Evolutionary conservation across 2,113 vertebrate genomes (phyloP).

Genomic region (Lepus americanus): DNA sequence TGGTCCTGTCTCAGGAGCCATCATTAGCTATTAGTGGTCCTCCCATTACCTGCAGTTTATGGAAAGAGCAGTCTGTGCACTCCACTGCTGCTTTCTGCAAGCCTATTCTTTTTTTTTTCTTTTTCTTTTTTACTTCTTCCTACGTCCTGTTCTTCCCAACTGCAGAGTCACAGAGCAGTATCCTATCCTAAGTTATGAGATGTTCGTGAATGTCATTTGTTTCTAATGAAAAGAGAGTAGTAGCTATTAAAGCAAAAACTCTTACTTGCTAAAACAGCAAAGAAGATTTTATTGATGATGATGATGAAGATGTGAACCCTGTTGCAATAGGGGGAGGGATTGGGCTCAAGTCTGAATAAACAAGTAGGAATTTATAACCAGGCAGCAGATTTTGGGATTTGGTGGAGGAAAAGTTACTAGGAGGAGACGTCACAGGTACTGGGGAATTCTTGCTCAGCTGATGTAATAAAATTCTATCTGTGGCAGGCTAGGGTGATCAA

Average conservation of each 20-base stretch:
- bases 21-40: not conserved
- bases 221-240: not conserved
- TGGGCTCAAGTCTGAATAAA: not conserved
- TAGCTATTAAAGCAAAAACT: not conserved
- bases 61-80: rapidly evolving
- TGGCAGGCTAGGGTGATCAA: not conserved
- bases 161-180: not conserved
- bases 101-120: not conserved
- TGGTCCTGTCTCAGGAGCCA: not conserved
- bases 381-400: too few species aligned
- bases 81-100: not conserved
- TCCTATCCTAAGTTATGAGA: not conserved
- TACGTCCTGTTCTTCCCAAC: not conserved
- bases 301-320: not conserved
- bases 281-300: not conserved
- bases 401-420: not conserved
- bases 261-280: not conserved
- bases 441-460: not conserved
- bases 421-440: not conserved
- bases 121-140: not conserved
- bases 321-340: not conserved
- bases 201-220: not conserved
- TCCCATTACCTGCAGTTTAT: not conserved
- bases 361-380: not conserved
- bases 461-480: slow-evolving; percentile 5